These are phyloP conservation scores for Crambe crambe DNA, from an alignment of 37 sponge, comb jelly and placozoan genomes.

Conservation along the genomic window DNA sequence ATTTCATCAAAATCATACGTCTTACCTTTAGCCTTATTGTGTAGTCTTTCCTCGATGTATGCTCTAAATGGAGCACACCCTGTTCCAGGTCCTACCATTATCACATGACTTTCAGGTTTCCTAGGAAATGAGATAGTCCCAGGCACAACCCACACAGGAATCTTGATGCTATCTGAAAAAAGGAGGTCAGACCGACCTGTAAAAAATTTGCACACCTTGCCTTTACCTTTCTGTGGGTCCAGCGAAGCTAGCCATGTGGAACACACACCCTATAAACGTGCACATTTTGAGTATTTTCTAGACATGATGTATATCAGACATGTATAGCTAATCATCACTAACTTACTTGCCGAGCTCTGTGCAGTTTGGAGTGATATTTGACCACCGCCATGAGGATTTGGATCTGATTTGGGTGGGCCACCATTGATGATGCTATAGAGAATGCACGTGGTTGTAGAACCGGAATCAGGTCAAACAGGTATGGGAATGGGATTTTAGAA, in stretches of 20 bases:
- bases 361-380: constrained; percentile 80
- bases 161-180: constrained; percentile 16
- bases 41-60: constrained; percentile 71
- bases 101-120: constrained; percentile 45
- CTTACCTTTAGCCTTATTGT: constrained; percentile 27
- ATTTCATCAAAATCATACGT: neutral
- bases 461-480: constrained; percentile 91
- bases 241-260: constrained; percentile 88
- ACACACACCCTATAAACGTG: constrained; percentile 81
- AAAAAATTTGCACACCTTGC: no score
- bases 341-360: constrained; percentile 67
- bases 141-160: constrained; percentile 80
- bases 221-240: constrained; percentile 48
- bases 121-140: constrained; percentile 77
- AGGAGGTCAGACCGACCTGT: neutral
- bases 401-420: constrained; percentile 63
- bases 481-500: constrained; percentile 69
- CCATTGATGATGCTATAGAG: constrained; percentile 93
- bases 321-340: no score
- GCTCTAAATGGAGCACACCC: constrained; percentile 98
- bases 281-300: no score
- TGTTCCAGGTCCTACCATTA: constrained; percentile 97
- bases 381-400: constrained; percentile 92
- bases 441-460: constrained; percentile 93
- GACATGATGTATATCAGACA: no score